Evolutionary conservation across 2,113 vertebrate species (phyloP), one percentile per base, ranked within the genome.

Genomic region (Pollimyrus isidori): DNA sequence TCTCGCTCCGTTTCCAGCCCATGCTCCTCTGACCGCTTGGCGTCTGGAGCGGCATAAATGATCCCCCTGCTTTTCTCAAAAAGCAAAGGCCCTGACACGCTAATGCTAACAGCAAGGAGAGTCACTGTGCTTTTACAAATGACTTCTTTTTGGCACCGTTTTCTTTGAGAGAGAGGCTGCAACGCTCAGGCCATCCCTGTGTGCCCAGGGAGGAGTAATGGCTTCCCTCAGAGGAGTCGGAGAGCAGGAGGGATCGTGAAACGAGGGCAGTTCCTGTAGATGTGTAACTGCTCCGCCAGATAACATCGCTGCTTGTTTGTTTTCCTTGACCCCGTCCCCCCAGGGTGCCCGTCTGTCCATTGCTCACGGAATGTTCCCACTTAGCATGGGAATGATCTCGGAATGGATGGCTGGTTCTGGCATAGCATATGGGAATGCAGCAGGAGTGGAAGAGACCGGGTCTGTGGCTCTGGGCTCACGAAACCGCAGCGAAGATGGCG

Each of bases 31-130:
- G 11, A 52, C 46, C 13, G 4, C 2, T 13, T 7, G 35, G 49
- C 42, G 30, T 50, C 7, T 21, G 3, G 48, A 42, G 23, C 7
- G 30, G 46, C 26, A 5, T 7, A 15, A 69, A 46, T 39, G 5
- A 80, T 2, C 39, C 84, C 93, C 93, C 90, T 90, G 91, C 7
- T 93, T 91, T 93, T 90, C 82, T 89, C 88, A 90, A 87, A 92
- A 92, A 93, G 23, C 11, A 11, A 30, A 13, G 9, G 10, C n/a
- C n/a, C 0, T 9, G 92, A 94, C 92, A 52, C 48, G 69, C 86
- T 90, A 10, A 48, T 89, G 89, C 83, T 91, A 86, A 86, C 53
- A 90, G 88, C 88, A 93, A 91, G 91, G 91, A 88, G 92, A 92
- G 91, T 87, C 58, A 15, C 26, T 21, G 89, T 76, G 73, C n/a